Evolutionary conservation across 1,140 invertebrate species (phyloP).

Genomic region (Halictus rubicundus): DNA sequence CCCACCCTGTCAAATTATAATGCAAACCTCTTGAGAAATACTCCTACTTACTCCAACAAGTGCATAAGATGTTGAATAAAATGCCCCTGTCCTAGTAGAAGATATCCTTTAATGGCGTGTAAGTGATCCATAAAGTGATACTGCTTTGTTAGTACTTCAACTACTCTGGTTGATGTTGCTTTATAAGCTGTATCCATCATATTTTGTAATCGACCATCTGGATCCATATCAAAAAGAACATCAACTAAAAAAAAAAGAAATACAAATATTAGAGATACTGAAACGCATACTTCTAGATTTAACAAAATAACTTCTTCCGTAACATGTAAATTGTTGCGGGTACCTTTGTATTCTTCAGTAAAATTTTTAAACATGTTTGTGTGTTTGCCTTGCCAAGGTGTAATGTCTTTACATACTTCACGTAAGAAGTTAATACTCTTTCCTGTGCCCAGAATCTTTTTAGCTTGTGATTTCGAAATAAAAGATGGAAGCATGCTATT

Average conservation of each 20-base stretch:
- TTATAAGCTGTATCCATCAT: constrained; percentile 92
- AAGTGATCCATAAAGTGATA: constrained; percentile 96
- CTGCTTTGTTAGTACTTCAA: constrained; percentile 91
- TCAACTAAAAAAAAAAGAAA: constrained; percentile 80
- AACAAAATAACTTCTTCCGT: neutral
- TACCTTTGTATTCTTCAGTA: constrained; percentile 78
- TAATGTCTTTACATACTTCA: constrained; percentile 92
- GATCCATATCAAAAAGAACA: constrained; percentile 86
- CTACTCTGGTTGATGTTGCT: constrained; percentile 92
- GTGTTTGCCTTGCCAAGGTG: constrained; percentile 86
- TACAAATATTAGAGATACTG: neutral
- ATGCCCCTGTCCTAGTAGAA: constrained; percentile 96
- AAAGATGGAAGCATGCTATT: constrained; percentile 90
- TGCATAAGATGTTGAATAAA: constrained; percentile 97
- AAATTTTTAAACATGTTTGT: constrained; percentile 81
- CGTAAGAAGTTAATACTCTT: constrained; percentile 97
- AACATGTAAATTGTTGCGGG: neutral
- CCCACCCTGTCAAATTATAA: no score
- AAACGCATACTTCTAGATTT: constrained; percentile 37
- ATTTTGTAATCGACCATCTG: constrained; percentile 87
- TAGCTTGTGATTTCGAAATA: constrained; percentile 86
- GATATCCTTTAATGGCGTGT: constrained; percentile 93
- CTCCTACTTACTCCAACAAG: constrained; percentile 88
- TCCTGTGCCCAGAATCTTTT: constrained; percentile 93
- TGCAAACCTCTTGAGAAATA: neutral